A percentile compares a stretch with the other conserved stretches of the same genome.
Evolutionary conservation across 1,140 invertebrate genomes (phyloP).

Genomic region (Metopolophium dirhodum): DNA sequence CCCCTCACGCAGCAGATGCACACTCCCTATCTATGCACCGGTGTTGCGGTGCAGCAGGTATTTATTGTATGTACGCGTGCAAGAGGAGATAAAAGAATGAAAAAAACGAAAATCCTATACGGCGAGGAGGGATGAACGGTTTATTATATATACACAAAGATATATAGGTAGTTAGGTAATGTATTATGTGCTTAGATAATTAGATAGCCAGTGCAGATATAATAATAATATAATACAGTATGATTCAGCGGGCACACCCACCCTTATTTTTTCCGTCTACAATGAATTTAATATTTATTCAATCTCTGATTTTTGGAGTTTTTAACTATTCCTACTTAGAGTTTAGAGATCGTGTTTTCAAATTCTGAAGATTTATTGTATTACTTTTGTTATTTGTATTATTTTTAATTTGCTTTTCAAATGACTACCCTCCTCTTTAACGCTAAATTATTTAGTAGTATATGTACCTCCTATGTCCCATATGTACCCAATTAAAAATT

Average conservation of each 20-base stretch:
- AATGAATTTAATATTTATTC: not conserved
- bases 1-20: not conserved
- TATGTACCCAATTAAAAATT: too few relatives aligned
- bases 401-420: too few relatives aligned
- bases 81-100: not conserved
- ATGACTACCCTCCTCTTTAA: too few relatives aligned
- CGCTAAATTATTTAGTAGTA: not conserved
- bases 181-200: not conserved
- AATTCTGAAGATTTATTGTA: too few relatives aligned
- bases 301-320: not conserved
- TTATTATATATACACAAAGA: too few relatives aligned
- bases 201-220: not conserved
- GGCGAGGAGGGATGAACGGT: too few relatives aligned
- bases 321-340: too few relatives aligned
- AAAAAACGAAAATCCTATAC: not conserved
- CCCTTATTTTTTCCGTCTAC: not conserved
- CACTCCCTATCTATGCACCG: not conserved
- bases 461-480: too few relatives aligned
- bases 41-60: not conserved
- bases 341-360: too few relatives aligned
- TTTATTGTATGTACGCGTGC: not conserved
- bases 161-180: not conserved
- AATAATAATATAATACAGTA: not conserved
- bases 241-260: not conserved
- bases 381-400: too few relatives aligned